These are phyloP conservation scores for Hybognathus amarus DNA, from an alignment of 2,797 vertebrate species.

Conservation along the genomic window DNA sequence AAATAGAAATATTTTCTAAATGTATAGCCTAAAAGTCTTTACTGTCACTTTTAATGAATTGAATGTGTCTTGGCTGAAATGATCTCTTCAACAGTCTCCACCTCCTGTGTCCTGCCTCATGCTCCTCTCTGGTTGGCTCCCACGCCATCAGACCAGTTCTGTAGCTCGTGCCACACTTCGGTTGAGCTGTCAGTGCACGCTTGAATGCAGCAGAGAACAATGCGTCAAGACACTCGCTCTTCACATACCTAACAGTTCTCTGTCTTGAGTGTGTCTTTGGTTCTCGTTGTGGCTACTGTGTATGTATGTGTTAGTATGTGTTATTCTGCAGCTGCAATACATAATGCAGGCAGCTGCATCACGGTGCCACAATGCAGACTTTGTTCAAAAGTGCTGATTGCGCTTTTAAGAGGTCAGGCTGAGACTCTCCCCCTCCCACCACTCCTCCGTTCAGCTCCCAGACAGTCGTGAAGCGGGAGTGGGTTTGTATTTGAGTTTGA, in stretches of 20 bases:
- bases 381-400: slow-evolving; percentile 54
- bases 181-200: slow-evolving; percentile 47
- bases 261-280: slow-evolving; percentile 13
- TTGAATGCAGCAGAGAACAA: slow-evolving; percentile 10
- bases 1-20: neutral
- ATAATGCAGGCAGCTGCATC: slow-evolving; percentile 49
- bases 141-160: slow-evolving; percentile 48
- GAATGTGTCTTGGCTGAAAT: neutral
- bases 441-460: slow-evolving; percentile 31
- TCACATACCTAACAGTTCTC: slow-evolving; percentile 11
- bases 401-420: slow-evolving; percentile 39
- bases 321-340: slow-evolving; percentile 47
- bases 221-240: neutral
- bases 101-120: neutral
- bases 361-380: slow-evolving; percentile 44
- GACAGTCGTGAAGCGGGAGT: slow-evolving; percentile 22
- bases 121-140: neutral
- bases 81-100: neutral
- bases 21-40: neutral
- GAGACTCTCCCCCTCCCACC: slow-evolving; percentile 34
- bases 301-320: neutral
- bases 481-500: slow-evolving; percentile 17
- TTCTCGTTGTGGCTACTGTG: slow-evolving; percentile 24
- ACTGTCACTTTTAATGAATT: neutral
- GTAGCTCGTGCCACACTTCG: slow-evolving; percentile 9